These are phyloP conservation scores for Heliothis peltigera DNA, from an alignment of 2,888 invertebrate species.

Conservation along the genomic window DNA sequence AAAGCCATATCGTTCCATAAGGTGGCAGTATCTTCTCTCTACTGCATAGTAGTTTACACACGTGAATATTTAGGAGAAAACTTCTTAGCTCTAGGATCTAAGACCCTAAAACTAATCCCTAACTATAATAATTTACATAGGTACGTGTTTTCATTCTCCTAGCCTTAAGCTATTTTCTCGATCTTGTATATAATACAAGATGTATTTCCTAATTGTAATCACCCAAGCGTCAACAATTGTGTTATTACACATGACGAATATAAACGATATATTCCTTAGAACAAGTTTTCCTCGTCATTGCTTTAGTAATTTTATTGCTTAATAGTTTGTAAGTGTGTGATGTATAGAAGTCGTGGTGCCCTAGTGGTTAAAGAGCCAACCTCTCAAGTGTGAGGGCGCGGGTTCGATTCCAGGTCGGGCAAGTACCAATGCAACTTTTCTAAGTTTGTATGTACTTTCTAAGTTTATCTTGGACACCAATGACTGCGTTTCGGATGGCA, in stretches of 20 bases:
- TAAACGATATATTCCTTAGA: conserved; percentile 3
- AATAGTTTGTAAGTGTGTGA: not conserved
- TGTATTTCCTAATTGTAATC: conserved; percentile 2
- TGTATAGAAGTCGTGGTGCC: too few species aligned
- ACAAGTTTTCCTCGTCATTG: conserved; percentile 14
- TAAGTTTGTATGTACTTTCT: too few species aligned
- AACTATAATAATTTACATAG: not conserved
- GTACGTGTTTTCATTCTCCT: not conserved
- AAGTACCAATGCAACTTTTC: too few species aligned
- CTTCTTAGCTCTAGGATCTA: not conserved
- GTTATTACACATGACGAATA: conserved; percentile 31
- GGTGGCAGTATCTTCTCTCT: too few species aligned
- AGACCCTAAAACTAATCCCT: not conserved
- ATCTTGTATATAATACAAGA: conserved; percentile 3
- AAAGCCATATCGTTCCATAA: too few species aligned
- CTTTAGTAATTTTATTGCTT: conserved; percentile 5
- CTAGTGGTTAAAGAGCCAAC: too few species aligned
- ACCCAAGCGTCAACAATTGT: conserved; percentile 12
- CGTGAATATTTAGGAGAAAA: too few species aligned
- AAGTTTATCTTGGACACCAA: too few species aligned
- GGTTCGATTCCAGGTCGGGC: too few species aligned
- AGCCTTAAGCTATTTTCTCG: not conserved
- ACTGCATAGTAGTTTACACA: too few species aligned
- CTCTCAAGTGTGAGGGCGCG: too few species aligned
- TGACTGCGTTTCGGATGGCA: too few species aligned